These are phyloP conservation scores for Netelia virgata DNA, from an alignment of 2,888 invertebrate species.

Conservation along the genomic window DNA sequence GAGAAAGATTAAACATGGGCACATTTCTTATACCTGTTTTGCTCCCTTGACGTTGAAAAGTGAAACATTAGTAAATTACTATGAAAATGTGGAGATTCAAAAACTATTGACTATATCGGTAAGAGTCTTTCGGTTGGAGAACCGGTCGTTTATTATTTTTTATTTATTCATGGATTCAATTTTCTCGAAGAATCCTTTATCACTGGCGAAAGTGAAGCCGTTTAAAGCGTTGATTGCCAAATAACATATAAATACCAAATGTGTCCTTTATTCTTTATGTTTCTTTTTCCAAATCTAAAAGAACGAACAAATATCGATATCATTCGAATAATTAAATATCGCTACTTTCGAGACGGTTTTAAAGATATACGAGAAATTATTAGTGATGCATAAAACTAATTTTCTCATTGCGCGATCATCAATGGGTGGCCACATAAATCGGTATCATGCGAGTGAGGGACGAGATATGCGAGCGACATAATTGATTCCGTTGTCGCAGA, in stretches of 20 bases:
- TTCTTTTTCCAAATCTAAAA: too few relatives aligned
- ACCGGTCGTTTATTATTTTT: not conserved
- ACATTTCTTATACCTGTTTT: not conserved
- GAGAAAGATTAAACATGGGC: not conserved
- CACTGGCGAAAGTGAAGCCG: not conserved
- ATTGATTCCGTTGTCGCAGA: not conserved
- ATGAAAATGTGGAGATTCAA: not conserved
- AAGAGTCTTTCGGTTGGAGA: conserved; percentile 3
- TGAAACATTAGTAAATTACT: not conserved
- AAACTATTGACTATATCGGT: not conserved
- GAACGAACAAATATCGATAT: too few relatives aligned
- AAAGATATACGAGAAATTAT: too few relatives aligned
- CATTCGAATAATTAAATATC: too few relatives aligned
- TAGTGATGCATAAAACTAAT: not conserved
- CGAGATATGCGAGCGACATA: not conserved
- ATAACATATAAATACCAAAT: conserved; percentile 50
- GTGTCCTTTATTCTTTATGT: too few relatives aligned
- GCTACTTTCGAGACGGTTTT: too few relatives aligned
- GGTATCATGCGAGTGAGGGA: not conserved
- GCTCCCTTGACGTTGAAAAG: not conserved
- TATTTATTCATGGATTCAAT: conserved; percentile 19
- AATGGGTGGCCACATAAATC: not conserved
- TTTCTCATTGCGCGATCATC: too few relatives aligned
- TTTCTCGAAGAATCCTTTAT: conserved; percentile 46
- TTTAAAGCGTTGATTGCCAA: conserved; percentile 64